Conservation (phyloP, 2,797 vertebrate genomes). For the Sebastolobus altivelis region DNA sequence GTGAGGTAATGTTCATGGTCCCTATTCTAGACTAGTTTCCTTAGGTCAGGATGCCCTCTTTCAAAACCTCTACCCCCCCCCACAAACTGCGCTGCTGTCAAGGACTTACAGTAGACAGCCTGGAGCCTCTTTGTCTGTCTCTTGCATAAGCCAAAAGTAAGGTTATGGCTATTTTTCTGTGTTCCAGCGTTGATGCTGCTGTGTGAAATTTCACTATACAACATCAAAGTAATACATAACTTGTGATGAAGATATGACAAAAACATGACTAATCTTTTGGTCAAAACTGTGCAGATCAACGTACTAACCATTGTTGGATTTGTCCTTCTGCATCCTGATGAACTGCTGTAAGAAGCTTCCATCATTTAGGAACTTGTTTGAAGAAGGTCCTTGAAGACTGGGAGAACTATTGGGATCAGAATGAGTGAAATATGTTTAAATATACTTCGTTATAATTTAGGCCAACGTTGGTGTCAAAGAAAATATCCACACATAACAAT, state of each 20-base stretch:
- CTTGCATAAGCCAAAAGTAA: not conserved
- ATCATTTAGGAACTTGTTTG: constrained; percentile 97
- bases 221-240: not conserved
- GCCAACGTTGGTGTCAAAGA: not conserved
- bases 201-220: not conserved
- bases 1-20: not conserved
- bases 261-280: not conserved
- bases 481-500: not conserved
- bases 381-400: constrained; percentile 78
- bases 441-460: not conserved
- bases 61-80: not conserved
- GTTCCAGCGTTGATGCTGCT: not conserved
- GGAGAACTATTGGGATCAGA: constrained; percentile 69
- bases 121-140: not conserved
- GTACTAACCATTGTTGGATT: constrained; percentile 80
- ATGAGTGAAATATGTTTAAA: not conserved
- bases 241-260: not conserved
- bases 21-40: not conserved
- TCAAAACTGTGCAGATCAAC: not conserved
- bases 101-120: not conserved
- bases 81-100: not conserved
- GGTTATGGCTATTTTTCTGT: not conserved
- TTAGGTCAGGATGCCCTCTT: not conserved
- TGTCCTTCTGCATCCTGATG: constrained; percentile 95
- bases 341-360: constrained; percentile 99